Base-by-base conservation (phyloP, 2,888 invertebrate species). In the Coremacera marginata region DNA sequence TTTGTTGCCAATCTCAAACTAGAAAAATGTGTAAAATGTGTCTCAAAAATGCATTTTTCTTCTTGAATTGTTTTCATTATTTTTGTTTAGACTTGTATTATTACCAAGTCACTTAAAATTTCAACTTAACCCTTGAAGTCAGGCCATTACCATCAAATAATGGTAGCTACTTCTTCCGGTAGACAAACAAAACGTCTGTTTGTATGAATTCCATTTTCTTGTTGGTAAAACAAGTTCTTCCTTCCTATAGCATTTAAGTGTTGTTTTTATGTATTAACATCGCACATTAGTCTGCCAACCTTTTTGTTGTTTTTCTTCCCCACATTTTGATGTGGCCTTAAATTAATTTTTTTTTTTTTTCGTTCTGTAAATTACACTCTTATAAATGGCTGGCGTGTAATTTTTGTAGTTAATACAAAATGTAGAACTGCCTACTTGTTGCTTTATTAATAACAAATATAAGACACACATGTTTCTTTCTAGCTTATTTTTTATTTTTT, bases 401-500 rank as follows among this genome's bases (percentile, higher is more conserved):
- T 79, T 79, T 75, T 78, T 79, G 72, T 77, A 78, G 78, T 76
- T 77, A 75, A n/a, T 78, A 79, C 74, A 79, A 80, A 80, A 76
- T 77, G 78, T 76, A 76, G 79, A 52, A 77, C 79, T 74, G 79
- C 79, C 80, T 78, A 79, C 80, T 79, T 79, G 78, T 78, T 78
- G 70, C 79, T 74, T 76, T 16, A 9, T 19, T 52, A 55, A 25
- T 49, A 2, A 22, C 19, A 5, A 55, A 55, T n/a, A 55, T n/a
- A 19, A 55, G 55, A 11, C 44, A 44, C 44, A 44, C 44, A 44
- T 44, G 44, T 44, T 44, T 44, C 44, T 44, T 44, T 11, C 11
- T 44, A 44, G 44, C 8, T 8, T 37, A 7, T 8, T 37, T 1
- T 44, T 44, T 44, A 11, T 1, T 44, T 44, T 44, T 44, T 11